Evolutionary conservation across 2,113 vertebrate genomes (phyloP).

Genomic region (Ctenomys sociabilis): DNA sequence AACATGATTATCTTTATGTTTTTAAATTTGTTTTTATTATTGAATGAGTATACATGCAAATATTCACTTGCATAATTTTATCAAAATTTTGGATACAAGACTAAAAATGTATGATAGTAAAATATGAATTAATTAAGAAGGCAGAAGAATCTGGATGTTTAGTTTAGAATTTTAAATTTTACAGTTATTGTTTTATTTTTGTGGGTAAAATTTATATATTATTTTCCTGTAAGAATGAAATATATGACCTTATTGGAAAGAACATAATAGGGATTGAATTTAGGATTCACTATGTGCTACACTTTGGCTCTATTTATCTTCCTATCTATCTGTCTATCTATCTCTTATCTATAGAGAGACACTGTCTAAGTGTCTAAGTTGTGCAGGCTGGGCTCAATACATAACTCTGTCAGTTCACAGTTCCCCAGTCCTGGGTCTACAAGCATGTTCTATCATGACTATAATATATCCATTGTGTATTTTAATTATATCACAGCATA

Average conservation of each 20-base stretch:
- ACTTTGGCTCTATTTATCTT: background rate
- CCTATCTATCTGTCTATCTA: too few relatives aligned
- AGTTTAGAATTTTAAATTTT: background rate
- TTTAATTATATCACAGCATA: background rate
- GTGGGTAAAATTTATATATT: background rate
- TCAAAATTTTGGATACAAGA: background rate
- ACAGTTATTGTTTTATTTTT: background rate
- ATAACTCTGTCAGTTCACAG: background rate
- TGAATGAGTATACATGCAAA: background rate
- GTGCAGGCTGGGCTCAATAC: background rate
- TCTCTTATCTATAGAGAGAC: background rate
- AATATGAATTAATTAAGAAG: background rate
- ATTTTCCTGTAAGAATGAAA: background rate
- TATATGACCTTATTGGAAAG: background rate
- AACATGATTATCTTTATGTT: background rate
- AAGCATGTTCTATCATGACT: background rate
- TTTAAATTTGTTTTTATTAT: background rate
- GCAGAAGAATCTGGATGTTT: background rate
- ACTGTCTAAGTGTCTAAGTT: background rate
- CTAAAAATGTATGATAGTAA: background rate
- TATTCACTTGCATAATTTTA: background rate
- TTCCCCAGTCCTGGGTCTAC: background rate
- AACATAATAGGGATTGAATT: background rate
- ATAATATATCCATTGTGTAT: background rate
- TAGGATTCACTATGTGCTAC: background rate